A percentile compares a stretch with the other conserved stretches of the same genome.
Evolutionary conservation across 2,888 invertebrate genomes (phyloP).

Genomic region (Hypomecis punctinalis): DNA sequence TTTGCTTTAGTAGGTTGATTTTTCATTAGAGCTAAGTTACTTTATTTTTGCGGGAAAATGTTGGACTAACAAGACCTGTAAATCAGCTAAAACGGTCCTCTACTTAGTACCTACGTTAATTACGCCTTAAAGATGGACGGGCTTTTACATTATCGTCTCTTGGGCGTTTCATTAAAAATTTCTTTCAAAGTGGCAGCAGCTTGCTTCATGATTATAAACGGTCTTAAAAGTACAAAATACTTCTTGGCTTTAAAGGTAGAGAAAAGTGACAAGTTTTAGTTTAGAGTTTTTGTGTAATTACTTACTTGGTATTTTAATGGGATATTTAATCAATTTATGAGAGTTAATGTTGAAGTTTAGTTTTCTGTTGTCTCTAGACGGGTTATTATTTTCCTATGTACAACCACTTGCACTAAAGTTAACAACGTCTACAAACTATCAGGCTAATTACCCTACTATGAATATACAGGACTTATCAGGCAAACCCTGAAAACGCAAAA

Average conservation of each 20-base stretch:
- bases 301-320: too few relatives aligned
- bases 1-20: not conserved
- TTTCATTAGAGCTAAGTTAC: not conserved
- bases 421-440: too few relatives aligned
- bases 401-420: too few relatives aligned
- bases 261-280: not conserved
- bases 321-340: too few relatives aligned
- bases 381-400: too few relatives aligned
- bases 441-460: too few relatives aligned
- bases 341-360: too few relatives aligned
- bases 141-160: slow-evolving; percentile 72
- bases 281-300: not conserved
- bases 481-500: too few relatives aligned
- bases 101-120: slow-evolving; percentile 60
- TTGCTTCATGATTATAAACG: slow-evolving; percentile 62
- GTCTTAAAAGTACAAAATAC: slow-evolving; percentile 12
- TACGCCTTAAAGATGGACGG: slow-evolving; percentile 69
- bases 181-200: slow-evolving; percentile 66
- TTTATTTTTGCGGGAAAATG: not conserved
- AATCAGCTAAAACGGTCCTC: slow-evolving; percentile 53
- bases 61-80: slow-evolving; percentile 50
- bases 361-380: too few relatives aligned
- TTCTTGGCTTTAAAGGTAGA: slow-evolving; percentile 26
- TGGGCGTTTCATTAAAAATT: slow-evolving; percentile 75
- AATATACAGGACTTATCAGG: too few relatives aligned